Conservation (phyloP, 2,888 invertebrate genomes). For the Xestia xanthographa region DNA sequence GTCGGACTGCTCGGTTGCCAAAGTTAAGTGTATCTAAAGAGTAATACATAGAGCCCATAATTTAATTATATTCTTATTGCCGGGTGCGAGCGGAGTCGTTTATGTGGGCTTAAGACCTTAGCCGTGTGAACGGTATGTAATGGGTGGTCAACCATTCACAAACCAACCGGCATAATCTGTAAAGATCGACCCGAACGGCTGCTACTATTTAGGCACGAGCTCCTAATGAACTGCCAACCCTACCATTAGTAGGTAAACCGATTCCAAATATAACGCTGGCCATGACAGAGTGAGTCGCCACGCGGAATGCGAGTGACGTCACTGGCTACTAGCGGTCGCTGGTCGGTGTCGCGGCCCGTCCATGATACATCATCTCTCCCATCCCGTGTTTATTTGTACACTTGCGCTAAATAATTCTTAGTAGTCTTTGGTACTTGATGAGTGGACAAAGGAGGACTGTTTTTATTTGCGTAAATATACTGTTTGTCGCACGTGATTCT, state of each 20-base stretch:
- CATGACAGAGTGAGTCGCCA: conserved; percentile 76
- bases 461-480: conserved; percentile 12
- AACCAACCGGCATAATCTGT: background rate
- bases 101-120: too few species aligned
- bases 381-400: conserved; percentile 65
- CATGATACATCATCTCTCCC: conserved; percentile 72
- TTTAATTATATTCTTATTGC: too few species aligned
- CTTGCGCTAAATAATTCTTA: conserved; percentile 55
- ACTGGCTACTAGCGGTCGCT: conserved; percentile 38
- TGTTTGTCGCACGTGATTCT: conserved; percentile 22
- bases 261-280: conserved; percentile 87
- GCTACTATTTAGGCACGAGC: background rate
- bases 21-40: too few species aligned
- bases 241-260: conserved; percentile 77
- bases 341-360: conserved; percentile 57
- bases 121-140: too few species aligned
- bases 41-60: too few species aligned
- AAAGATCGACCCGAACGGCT: background rate
- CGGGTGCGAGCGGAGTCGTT: too few species aligned
- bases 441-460: conserved; percentile 46
- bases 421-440: conserved; percentile 34
- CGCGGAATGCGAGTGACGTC: conserved; percentile 85
- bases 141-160: background rate
- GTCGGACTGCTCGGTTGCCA: too few species aligned
- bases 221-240: conserved; percentile 50